Percentiles rank a stretch among this genome's conserved stretches.
phyloP scores from a whole-genome alignment of 2,888 invertebrate species.

The Mimumesa dahlbomi region DNA sequence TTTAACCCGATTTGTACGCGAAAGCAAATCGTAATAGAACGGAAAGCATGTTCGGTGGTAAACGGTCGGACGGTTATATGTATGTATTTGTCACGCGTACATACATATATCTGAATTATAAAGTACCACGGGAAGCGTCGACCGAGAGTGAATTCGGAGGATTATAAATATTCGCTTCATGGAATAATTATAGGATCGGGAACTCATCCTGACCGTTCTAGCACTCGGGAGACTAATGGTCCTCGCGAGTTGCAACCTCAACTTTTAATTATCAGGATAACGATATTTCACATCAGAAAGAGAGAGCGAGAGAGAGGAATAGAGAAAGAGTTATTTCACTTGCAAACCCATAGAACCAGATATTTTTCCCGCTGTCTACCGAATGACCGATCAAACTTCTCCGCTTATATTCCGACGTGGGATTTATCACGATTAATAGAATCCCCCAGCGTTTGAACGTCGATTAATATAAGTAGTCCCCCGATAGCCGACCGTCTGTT shows the following conservation, averaged over 20 bases:
- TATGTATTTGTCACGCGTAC: neutral
- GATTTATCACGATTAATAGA: no score
- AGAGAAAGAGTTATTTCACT: constrained; percentile 38
- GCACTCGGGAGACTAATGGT: constrained; percentile 15
- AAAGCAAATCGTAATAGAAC: no score
- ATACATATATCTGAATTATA: no score
- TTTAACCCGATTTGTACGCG: no score
- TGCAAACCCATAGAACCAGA: constrained; percentile 12
- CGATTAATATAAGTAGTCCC: no score
- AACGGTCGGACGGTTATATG: no score
- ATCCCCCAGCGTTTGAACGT: no score
- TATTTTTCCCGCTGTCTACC: constrained; percentile 3
- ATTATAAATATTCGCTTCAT: constrained; percentile 21
- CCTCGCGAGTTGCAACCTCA: constrained; percentile 10
- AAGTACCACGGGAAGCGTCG: constrained; percentile 4
- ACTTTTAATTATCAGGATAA: constrained; percentile 50
- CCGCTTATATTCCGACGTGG: neutral
- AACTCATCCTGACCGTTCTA: constrained; percentile 4
- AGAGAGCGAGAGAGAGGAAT: no score
- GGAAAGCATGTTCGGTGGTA: no score
- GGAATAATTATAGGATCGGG: constrained; percentile 41
- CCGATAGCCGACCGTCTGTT: no score
- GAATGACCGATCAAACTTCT: neutral
- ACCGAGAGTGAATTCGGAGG: neutral
- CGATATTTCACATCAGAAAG: constrained; percentile 25